Base-by-base conservation (phyloP, 2,888 invertebrate genomes). In the Mellilla xanthometata region DNA sequence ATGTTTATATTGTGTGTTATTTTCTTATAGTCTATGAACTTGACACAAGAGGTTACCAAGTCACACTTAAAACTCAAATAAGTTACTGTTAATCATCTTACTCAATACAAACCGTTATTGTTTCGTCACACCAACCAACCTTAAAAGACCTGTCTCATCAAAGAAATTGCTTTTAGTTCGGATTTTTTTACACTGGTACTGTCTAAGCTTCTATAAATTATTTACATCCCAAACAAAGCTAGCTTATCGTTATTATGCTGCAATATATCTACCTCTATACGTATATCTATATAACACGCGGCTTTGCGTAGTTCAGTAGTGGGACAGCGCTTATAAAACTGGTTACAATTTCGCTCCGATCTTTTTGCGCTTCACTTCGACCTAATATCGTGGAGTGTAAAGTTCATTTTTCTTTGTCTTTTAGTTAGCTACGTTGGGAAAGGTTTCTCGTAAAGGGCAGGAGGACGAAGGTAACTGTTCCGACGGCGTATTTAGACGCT, bases 241-340 rank as follows among this genome's bases (percentile, higher is more conserved):
- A 55, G 58, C 55, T 59, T 62, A 64, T 65, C 58, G 55, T 55
- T 64, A 67, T 65, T 61, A 65, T 63, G 60, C 52, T 49, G 53
- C 56, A 57, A 66, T 58, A 62, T 57, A 65, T n/a, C n/a, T n/a
- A n/a, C n/a, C n/a, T n/a, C n/a, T n/a, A n/a, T n/a, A n/a, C n/a
- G n/a, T n/a, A n/a, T n/a, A n/a, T n/a, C n/a, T 8, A 24, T 24
- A 60, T 44, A 56, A 58, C 58, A 62, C 58, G 58, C 62, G 58
- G 48, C 55, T 60, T 45, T 52, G 77, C 73, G 77, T 77, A 78
- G 71, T 71, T 65, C 74, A 64, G 77, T 75, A 77, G 77, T 76
- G 58, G 67, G 54, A 65, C 72, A 65, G 35, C 60, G 64, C 65
- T 67, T 61, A 56, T 59, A 57, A 58, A 57, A 77, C 76, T 56